Percentiles rank a stretch among this genome's conserved stretches.
Evolutionary conservation across 2,113 vertebrate species (phyloP).

Genomic region (Myxocyprinus asiaticus): DNA sequence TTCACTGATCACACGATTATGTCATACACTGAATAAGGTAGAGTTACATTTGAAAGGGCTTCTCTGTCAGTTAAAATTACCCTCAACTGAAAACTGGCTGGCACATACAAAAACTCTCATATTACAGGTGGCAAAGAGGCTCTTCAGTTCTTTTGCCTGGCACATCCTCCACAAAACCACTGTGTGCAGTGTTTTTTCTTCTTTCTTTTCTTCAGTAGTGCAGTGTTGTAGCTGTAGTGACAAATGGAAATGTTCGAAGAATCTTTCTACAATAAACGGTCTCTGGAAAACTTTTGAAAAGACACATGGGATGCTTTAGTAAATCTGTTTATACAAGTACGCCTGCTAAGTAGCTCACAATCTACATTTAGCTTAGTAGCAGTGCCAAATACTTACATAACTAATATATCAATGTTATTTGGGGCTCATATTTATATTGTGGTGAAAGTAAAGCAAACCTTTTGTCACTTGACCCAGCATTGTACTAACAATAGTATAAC

Average conservation of each 20-base stretch:
- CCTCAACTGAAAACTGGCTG: conserved; percentile 5
- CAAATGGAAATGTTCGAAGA: too few relatives aligned
- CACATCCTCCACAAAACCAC: background rate
- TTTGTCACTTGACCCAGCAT: background rate
- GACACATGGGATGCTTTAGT: background rate
- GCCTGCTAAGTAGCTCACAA: too few relatives aligned
- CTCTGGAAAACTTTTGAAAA: too few relatives aligned
- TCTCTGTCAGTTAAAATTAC: conserved; percentile 3
- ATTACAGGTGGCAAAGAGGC: conserved; percentile 19
- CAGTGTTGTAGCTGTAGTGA: too few relatives aligned
- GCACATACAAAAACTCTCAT: conserved; percentile 4
- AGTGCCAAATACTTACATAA: conserved; percentile 30
- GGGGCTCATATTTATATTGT: background rate
- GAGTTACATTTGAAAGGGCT: background rate
- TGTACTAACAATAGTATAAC: conserved; percentile 12
- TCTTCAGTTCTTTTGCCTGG: too few relatives aligned
- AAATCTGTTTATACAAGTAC: too few relatives aligned
- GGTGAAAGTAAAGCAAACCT: too few relatives aligned
- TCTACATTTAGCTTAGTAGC: conserved; percentile 14
- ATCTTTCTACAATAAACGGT: too few relatives aligned
- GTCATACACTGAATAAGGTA: too few relatives aligned
- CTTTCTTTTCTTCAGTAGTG: too few relatives aligned
- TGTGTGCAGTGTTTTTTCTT: background rate
- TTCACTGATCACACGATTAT: background rate
- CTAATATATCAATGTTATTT: background rate